These are phyloP conservation scores for Folsomia manolachei DNA, from an alignment of 2,888 invertebrate species.

Conservation along the genomic window DNA sequence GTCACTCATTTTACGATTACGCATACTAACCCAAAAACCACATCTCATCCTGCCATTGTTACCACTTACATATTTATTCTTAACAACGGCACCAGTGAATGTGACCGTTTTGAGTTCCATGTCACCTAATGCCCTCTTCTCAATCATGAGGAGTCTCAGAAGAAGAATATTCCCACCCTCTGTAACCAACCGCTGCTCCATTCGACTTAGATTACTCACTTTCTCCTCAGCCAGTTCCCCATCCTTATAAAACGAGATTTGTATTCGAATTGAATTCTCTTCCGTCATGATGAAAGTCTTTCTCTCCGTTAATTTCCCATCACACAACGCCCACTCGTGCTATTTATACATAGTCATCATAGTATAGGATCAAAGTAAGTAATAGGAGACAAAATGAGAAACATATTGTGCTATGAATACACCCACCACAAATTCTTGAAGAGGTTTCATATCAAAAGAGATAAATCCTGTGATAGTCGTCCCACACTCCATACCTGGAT, in stretches of 20 bases:
- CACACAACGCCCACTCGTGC: constrained; percentile 43
- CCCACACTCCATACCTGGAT: constrained; percentile 39
- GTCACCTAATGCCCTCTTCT: constrained; percentile 34
- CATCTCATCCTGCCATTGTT: neutral
- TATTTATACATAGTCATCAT: too few relatives aligned
- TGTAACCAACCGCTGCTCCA: constrained; percentile 36
- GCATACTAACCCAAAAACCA: neutral
- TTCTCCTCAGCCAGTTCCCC: constrained; percentile 28
- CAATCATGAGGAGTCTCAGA: constrained; percentile 36
- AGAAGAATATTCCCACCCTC: constrained; percentile 40
- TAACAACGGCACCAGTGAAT: constrained; percentile 36
- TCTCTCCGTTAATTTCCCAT: constrained; percentile 35
- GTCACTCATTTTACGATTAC: neutral
- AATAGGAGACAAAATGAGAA: too few relatives aligned
- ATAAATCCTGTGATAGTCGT: constrained; percentile 40
- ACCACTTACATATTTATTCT: constrained; percentile 37
- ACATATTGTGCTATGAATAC: too few relatives aligned
- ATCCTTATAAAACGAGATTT: constrained; percentile 27
- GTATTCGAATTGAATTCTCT: constrained; percentile 25
- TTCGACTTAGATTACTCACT: constrained; percentile 14
- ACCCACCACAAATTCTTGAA: constrained; percentile 47
- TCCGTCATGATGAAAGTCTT: constrained; percentile 41
- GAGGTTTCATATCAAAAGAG: constrained; percentile 27
- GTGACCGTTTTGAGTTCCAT: constrained; percentile 39
- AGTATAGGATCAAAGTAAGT: too few relatives aligned